Evolutionary conservation across 2,113 vertebrate genomes (phyloP).

Genomic region (Athene noctua): DNA sequence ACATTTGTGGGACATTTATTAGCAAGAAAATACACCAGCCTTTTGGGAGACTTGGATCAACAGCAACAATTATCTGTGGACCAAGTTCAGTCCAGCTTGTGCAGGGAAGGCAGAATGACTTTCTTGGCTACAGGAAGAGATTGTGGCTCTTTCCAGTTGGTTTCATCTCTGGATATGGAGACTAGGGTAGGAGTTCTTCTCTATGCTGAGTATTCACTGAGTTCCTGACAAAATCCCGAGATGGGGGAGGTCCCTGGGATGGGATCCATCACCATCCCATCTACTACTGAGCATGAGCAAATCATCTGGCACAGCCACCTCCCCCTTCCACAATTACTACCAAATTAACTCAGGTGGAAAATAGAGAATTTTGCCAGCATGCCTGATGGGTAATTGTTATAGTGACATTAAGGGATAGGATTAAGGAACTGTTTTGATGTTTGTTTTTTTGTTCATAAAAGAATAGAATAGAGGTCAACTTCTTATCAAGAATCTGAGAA

Average conservation of each 20-base stretch:
- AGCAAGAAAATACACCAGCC: constrained; percentile 47
- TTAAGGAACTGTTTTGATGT: background rate
- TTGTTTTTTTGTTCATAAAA: background rate
- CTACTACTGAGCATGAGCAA: background rate
- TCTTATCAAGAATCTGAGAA: background rate
- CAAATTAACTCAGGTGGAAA: background rate
- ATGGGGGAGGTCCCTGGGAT: background rate
- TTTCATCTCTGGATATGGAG: background rate
- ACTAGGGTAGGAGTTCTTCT: background rate
- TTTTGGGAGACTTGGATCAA: constrained; percentile 53
- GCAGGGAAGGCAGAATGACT: background rate
- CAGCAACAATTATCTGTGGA: background rate
- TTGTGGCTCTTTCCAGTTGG: background rate
- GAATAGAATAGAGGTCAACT: background rate
- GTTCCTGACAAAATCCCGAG: background rate
- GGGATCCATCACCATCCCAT: background rate
- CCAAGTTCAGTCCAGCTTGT: background rate
- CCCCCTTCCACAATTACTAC: background rate
- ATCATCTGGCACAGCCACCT: background rate
- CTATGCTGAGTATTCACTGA: background rate
- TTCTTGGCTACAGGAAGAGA: background rate
- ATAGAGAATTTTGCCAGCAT: background rate
- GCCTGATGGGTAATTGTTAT: background rate
- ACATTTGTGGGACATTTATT: constrained; percentile 73
- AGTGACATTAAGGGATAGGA: background rate